phyloP scores from a whole-genome alignment of 1,140 invertebrate species.

The Periplaneta americana region DNA sequence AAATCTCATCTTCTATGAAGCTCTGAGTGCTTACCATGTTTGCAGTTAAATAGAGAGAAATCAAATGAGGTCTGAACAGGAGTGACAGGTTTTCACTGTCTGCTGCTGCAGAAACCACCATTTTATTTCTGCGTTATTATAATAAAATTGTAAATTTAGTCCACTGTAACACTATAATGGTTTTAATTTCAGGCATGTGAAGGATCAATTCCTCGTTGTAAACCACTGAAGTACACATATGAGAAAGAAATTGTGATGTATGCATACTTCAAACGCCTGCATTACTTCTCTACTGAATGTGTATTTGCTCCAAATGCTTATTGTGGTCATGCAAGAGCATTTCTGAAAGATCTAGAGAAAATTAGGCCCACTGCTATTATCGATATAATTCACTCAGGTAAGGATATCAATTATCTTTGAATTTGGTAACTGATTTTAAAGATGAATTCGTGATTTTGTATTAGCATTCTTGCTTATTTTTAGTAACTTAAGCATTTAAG shows the following conservation, averaged over 20 bases:
- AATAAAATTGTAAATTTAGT: too few relatives aligned
- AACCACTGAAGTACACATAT: constrained; percentile 98
- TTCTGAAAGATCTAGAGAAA: constrained; percentile 95
- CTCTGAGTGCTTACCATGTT: too few relatives aligned
- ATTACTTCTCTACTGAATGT: constrained; percentile 99
- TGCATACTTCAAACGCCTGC: constrained; percentile 93
- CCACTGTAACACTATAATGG: background rate
- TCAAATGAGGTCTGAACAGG: too few relatives aligned
- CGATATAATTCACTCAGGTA: constrained; percentile 96
- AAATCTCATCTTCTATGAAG: too few relatives aligned
- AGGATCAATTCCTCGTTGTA: constrained; percentile 86
- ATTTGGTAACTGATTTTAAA: too few relatives aligned
- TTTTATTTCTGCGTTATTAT: too few relatives aligned
- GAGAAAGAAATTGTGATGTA: constrained; percentile 99
- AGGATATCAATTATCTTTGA: constrained; percentile 19
- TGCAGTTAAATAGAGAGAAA: too few relatives aligned
- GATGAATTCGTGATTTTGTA: too few relatives aligned
- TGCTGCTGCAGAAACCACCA: too few relatives aligned
- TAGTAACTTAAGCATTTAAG: too few relatives aligned
- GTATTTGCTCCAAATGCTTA: constrained; percentile 98
- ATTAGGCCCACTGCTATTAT: constrained; percentile 90
- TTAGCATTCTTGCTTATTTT: too few relatives aligned
- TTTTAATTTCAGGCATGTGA: constrained; percentile 59
- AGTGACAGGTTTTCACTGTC: too few relatives aligned
- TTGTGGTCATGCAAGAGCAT: constrained; percentile 85